Percentiles rank a stretch among this genome's conserved stretches.
These are phyloP conservation scores for Lamellibrachia luymesi DNA, from an alignment of 1,140 invertebrate genomes.

Conservation along the genomic window DNA sequence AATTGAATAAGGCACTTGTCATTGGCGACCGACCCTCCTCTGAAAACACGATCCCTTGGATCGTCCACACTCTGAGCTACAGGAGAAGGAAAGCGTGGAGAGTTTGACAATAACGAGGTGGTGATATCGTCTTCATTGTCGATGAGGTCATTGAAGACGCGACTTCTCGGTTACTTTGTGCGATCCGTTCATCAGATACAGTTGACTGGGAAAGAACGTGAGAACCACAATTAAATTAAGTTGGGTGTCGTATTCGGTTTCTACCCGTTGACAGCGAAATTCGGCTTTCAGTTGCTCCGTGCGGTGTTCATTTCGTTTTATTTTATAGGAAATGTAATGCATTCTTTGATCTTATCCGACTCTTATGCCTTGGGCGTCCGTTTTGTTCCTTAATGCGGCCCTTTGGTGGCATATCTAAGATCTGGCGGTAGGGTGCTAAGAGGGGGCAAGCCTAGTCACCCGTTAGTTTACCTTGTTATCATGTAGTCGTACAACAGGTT, in stretches of 20 bases:
- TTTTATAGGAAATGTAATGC: neutral
- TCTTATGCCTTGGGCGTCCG: neutral
- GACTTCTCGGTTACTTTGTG: neutral
- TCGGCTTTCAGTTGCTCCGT: neutral
- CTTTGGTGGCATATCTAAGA: neutral
- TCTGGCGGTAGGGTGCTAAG: too few species aligned
- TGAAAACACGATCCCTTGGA: neutral
- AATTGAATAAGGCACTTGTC: neutral
- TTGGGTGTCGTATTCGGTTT: neutral
- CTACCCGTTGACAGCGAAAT: neutral
- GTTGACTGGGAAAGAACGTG: neutral
- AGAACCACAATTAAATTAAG: neutral
- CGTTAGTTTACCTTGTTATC: too few species aligned
- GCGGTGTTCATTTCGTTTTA: neutral
- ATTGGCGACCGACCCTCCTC: neutral
- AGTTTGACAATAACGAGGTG: neutral
- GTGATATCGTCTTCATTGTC: neutral
- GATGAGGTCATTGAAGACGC: neutral
- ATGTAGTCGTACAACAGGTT: too few species aligned
- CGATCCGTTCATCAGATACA: neutral
- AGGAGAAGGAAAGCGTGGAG: neutral
- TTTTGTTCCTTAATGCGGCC: neutral
- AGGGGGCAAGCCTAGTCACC: too few species aligned
- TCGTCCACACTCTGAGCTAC: neutral
- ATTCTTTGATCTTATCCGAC: neutral